Conservation (phyloP, 2,888 invertebrate genomes). For the Oeneis ivallda region DNA sequence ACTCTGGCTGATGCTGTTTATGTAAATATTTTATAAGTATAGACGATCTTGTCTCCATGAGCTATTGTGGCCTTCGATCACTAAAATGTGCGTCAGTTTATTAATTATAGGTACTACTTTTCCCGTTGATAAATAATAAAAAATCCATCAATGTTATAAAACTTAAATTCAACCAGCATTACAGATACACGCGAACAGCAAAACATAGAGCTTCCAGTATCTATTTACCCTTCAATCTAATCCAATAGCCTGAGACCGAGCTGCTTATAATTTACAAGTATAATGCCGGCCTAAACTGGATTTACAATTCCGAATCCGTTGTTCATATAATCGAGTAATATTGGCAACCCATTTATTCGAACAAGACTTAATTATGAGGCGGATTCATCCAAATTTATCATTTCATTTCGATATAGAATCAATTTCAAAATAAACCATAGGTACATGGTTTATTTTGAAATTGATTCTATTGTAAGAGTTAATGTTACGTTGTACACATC, state of each 20-base stretch:
- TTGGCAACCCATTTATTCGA: slow-evolving; percentile 39
- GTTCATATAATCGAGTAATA: slow-evolving; percentile 44
- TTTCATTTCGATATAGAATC: slow-evolving; percentile 25
- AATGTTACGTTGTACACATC: too few species aligned
- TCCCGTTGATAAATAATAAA: too few species aligned
- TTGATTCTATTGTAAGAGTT: neutral
- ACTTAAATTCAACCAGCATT: too few species aligned
- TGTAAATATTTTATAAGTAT: too few species aligned
- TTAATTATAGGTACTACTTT: too few species aligned
- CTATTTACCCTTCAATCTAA: slow-evolving; percentile 26
- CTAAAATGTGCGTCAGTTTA: too few species aligned
- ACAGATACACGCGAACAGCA: neutral
- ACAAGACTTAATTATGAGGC: slow-evolving; percentile 39
- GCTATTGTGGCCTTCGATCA: too few species aligned
- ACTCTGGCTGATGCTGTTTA: too few species aligned
- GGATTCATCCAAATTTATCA: slow-evolving; percentile 34
- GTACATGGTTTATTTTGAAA: slow-evolving; percentile 13
- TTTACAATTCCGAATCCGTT: slow-evolving; percentile 46
- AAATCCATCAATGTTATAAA: too few species aligned
- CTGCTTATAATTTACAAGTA: slow-evolving; percentile 48
- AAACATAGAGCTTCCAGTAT: neutral
- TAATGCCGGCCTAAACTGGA: slow-evolving; percentile 43
- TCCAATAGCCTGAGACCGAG: slow-evolving; percentile 33
- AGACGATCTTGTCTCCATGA: too few species aligned
- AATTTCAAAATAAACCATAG: too few species aligned